Conservation (phyloP, 1,140 invertebrate species). For the Tenebrio molitor region DNA sequence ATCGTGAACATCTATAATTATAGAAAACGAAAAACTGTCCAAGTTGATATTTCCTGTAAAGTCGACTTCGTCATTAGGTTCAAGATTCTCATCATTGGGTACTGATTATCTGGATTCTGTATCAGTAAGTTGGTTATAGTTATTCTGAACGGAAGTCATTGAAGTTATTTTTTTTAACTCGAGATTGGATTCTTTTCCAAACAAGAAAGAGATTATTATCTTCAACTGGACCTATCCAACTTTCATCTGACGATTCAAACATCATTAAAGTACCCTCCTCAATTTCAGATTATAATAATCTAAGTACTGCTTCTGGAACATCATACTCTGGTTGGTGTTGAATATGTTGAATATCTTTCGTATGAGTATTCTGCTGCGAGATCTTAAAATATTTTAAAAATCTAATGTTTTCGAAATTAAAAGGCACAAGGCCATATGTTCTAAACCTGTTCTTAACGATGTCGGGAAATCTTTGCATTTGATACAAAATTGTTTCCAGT, state of each 20-base stretch:
- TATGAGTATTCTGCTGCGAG: too few relatives aligned
- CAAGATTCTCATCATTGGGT: too few relatives aligned
- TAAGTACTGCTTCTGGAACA: too few relatives aligned
- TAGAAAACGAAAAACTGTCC: too few relatives aligned
- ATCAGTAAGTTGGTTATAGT: background rate
- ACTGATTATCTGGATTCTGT: too few relatives aligned
- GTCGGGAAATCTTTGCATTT: conserved; percentile 8
- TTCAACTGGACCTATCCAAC: background rate
- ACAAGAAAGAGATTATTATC: background rate
- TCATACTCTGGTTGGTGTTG: too few relatives aligned
- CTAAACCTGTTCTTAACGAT: conserved; percentile 55
- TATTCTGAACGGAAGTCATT: background rate
- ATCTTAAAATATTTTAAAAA: background rate
- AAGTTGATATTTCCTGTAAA: too few relatives aligned
- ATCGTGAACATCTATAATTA: too few relatives aligned
- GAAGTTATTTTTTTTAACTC: too few relatives aligned
- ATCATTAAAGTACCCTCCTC: background rate
- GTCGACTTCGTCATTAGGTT: too few relatives aligned
- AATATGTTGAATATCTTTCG: background rate
- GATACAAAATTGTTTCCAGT: background rate
- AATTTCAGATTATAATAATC: background rate
- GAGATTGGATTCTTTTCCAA: background rate
- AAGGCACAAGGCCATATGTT: conserved; percentile 54
- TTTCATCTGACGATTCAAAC: background rate
- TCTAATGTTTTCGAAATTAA: too few relatives aligned